Base-by-base conservation (phyloP, 2,797 vertebrate genomes). In the Sebastes diaconus region DNA sequence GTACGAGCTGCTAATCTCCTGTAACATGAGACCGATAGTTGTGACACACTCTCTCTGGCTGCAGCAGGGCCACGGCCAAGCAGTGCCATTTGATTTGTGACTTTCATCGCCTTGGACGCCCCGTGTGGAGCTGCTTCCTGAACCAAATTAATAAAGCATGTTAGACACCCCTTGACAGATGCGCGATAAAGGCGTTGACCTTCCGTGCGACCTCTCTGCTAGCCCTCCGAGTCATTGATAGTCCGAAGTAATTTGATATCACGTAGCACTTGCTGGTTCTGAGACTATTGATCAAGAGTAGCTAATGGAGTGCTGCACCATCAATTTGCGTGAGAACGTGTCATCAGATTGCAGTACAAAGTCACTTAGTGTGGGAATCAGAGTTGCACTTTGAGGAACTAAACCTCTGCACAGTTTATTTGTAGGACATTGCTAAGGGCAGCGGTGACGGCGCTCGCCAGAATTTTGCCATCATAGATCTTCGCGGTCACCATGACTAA, bases 71-170 rank as follows among this genome's bases (percentile, higher is more conserved):
- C 65, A 42, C 6, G 12, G 22, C 55, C 73, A 60, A 85, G 68
- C 60, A 57, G 50, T 50, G 42, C 57, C 25, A 0, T 77, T 89
- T 92, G 88, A 93, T 94, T 93, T 92, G 83, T 88, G 76, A 80
- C 86, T 92, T 81, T 94, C 88, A 86, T 85, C 88, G 30, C 89
- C 84, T 84, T 50, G 24, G 67, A 80, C 66, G 46, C 57, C 42
- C 61, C 25, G 20, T 46, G 68, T 76, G 24, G 54, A 70, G 66
- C 67, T 61, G 20, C 86, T 85, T 90, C 90, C 89, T 79, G 69
- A 75, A 72, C 58, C 71, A 81, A 84, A 86, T 78, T 22, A 85
- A 84, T 87, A 84, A 88, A 80, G 63, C 58, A 22, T 39, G 68
- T 68, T 83, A 67, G 82, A 83, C 78, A 78, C 54, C 10, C 4